These are phyloP conservation scores for Iselma pallidipennis DNA, from an alignment of 2,888 invertebrate species.

Conservation along the genomic window DNA sequence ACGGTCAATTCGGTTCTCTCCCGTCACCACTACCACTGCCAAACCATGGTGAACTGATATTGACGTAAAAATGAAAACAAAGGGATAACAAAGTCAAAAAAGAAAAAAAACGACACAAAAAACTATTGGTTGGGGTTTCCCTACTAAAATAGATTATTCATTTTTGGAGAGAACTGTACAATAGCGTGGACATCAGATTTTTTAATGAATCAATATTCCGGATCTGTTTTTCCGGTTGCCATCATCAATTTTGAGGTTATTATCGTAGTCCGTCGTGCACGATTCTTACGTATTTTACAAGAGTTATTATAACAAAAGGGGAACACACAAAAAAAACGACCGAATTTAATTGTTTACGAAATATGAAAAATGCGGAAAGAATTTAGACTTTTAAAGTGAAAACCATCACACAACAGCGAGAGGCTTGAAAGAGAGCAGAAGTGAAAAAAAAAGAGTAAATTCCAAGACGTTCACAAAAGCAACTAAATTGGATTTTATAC, in stretches of 20 bases:
- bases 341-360: constrained; percentile 20
- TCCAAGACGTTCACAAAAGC: constrained; percentile 25
- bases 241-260: background rate
- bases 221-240: background rate
- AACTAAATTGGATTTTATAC: constrained; percentile 28
- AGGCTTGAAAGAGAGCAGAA: constrained; percentile 5
- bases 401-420: background rate
- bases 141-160: constrained; percentile 13
- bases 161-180: constrained; percentile 15
- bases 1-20: constrained; percentile 42
- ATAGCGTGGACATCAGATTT: constrained; percentile 2
- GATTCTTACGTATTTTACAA: background rate
- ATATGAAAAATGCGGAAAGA: constrained; percentile 27
- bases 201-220: constrained; percentile 10
- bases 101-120: constrained; percentile 5
- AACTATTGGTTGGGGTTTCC: constrained; percentile 5
- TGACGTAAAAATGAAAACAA: constrained; percentile 32
- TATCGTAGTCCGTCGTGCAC: background rate
- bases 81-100: constrained; percentile 4
- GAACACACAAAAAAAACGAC: constrained; percentile 4
- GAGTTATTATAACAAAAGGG: constrained; percentile 1
- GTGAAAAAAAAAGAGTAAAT: constrained; percentile 16
- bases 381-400: constrained; percentile 12
- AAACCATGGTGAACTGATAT: too few relatives aligned
- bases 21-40: constrained; percentile 23